Conservation (phyloP, 1,140 invertebrate genomes). For the Thaumetopoea pityocampa region DNA sequence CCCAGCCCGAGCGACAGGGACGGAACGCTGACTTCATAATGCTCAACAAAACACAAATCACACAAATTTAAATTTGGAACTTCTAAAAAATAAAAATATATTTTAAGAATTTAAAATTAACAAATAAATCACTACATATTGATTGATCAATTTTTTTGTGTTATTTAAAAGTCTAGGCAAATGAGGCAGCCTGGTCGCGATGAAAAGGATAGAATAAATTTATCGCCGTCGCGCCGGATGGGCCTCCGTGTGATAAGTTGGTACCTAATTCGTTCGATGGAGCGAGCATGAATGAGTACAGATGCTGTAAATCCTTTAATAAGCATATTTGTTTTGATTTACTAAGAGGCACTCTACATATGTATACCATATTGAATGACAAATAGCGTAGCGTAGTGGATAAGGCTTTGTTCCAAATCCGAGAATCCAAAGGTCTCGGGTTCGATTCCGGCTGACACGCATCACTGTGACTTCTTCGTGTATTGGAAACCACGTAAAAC, state of each 20-base stretch:
- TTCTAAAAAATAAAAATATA: no score
- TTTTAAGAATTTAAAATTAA: conserved; percentile 9
- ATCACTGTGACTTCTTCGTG: no score
- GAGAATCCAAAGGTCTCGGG: no score
- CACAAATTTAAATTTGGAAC: conserved; percentile 35
- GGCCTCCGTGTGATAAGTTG: conserved; percentile 41
- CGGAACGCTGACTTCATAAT: conserved; percentile 37
- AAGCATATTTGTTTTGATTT: conserved; percentile 37
- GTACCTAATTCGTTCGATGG: conserved; percentile 40
- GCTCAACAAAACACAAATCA: conserved; percentile 42
- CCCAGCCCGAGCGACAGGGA: conserved; percentile 68
- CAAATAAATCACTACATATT: no score
- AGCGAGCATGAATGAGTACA: conserved; percentile 61
- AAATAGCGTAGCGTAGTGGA: no score
- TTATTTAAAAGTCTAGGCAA: conserved; percentile 29
- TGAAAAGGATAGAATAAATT: conserved; percentile 72
- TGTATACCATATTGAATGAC: no score
- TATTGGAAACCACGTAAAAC: no score
- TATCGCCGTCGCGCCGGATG: conserved; percentile 58
- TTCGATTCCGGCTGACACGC: no score
- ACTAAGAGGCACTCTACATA: conserved; percentile 34
- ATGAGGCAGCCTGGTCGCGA: conserved; percentile 32
- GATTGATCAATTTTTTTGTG: neutral
- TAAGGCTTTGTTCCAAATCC: no score
- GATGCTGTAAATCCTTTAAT: conserved; percentile 47